Evolutionary conservation across 2,797 vertebrate species (phyloP).

Genomic region (Pygocentrus nattereri): DNA sequence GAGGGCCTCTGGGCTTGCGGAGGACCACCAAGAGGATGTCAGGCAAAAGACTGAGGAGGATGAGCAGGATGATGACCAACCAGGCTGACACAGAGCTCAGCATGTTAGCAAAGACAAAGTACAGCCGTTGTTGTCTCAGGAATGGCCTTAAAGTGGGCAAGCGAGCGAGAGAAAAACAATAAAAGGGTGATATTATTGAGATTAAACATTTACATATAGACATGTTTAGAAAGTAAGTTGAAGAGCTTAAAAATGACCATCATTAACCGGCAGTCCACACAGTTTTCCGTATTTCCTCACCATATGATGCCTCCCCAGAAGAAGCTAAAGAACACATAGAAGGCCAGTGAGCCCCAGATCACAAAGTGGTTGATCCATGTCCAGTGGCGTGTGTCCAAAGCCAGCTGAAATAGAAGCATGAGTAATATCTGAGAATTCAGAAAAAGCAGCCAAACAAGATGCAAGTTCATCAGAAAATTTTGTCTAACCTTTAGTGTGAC

Average conservation of each 20-base stretch:
- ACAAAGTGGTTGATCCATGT: conserved; percentile 99
- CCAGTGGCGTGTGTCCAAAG: conserved; percentile 95
- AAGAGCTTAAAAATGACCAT: not conserved
- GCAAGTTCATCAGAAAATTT: not conserved
- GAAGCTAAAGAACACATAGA: conserved; percentile 98
- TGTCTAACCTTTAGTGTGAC: conserved; percentile 93
- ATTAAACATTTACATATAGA: too few species aligned
- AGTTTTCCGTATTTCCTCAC: conserved; percentile 73
- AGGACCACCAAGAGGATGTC: conserved; percentile 91
- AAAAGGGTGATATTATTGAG: not conserved
- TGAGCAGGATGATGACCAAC: conserved; percentile 95
- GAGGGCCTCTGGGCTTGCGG: conserved; percentile 84
- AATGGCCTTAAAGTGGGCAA: conserved; percentile 86
- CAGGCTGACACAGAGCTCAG: conserved; percentile 92
- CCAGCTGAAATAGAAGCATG: conserved; percentile 80
- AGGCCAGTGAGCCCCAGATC: conserved; percentile 97
- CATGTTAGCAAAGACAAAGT: conserved; percentile 97
- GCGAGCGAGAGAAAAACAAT: not conserved
- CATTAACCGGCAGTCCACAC: not conserved
- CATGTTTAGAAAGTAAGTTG: not conserved
- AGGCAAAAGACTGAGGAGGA: conserved; percentile 93
- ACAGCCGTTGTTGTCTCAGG: conserved; percentile 94
- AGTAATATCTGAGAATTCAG: not conserved
- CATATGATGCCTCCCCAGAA: conserved; percentile 99
- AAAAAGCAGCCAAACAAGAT: not conserved